phyloP scores from a whole-genome alignment of 2,113 vertebrate species.

The Oncorhynchus mykiss region DNA sequence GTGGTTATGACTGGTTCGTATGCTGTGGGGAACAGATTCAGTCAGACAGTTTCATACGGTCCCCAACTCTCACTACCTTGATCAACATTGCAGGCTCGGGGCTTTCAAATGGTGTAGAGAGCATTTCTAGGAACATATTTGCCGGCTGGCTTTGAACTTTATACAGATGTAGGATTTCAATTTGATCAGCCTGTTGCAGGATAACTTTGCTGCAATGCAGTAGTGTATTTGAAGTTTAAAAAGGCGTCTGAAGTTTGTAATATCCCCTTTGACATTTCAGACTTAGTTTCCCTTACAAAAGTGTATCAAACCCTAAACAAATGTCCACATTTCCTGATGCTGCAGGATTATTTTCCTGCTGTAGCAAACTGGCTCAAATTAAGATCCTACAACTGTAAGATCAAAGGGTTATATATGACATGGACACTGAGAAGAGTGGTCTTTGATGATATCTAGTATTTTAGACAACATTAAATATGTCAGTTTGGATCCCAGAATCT shows the following conservation, averaged over 20 bases:
- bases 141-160: background rate
- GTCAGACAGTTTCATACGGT: background rate
- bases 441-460: background rate
- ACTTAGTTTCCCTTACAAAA: no score
- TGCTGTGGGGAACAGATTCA: background rate
- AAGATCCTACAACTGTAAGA: no score
- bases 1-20: background rate
- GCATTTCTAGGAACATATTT: background rate
- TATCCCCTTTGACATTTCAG: no score
- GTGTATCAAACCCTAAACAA: no score
- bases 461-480: background rate
- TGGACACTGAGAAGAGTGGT: background rate
- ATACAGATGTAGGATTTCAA: no score
- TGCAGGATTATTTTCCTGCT: no score
- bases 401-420: background rate
- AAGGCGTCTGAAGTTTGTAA: no score
- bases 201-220: no score
- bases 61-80: background rate
- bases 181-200: no score
- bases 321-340: no score
- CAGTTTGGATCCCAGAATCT: background rate
- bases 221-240: no score
- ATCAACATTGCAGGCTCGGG: background rate
- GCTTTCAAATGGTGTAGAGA: background rate
- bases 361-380: no score